Percentiles rank a stretch among this genome's conserved stretches.
phyloP scores from a whole-genome alignment of 2,113 vertebrate species.

The Scartelaos histophorus region DNA sequence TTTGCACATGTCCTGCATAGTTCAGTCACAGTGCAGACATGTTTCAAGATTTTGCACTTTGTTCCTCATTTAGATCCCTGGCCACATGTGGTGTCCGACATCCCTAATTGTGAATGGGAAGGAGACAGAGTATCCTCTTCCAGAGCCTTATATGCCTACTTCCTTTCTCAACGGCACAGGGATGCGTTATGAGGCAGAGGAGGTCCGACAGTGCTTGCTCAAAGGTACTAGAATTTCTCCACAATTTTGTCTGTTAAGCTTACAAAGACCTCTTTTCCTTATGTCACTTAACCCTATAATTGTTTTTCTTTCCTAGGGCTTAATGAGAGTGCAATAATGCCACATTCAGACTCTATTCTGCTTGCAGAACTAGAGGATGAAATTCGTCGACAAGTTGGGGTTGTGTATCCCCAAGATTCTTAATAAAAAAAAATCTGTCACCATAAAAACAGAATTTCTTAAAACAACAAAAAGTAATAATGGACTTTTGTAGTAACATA shows the following conservation, averaged over 20 bases:
- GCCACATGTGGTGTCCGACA: slow-evolving; percentile 80
- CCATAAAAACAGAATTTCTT: neutral
- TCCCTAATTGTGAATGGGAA: slow-evolving; percentile 74
- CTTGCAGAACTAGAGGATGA: slow-evolving; percentile 83
- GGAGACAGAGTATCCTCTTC: slow-evolving; percentile 75
- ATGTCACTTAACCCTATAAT: neutral
- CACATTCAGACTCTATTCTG: slow-evolving; percentile 79
- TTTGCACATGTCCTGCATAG: neutral
- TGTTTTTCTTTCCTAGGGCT: slow-evolving; percentile 67
- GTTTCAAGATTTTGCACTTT: neutral
- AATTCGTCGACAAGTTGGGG: slow-evolving; percentile 76
- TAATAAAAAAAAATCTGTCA: neutral
- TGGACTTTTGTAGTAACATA: neutral
- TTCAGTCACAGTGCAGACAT: neutral
- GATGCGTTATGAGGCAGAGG: slow-evolving; percentile 83
- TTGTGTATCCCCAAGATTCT: slow-evolving; percentile 77
- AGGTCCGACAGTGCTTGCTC: slow-evolving; percentile 82
- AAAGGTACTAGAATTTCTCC: slow-evolving; percentile 69
- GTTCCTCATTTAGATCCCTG: slow-evolving; percentile 70
- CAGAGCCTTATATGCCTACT: slow-evolving; percentile 67
- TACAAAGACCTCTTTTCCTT: neutral
- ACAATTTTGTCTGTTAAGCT: neutral
- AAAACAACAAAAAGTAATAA: neutral
- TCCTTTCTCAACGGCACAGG: slow-evolving; percentile 77
- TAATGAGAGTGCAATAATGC: slow-evolving; percentile 82